These are phyloP conservation scores for Rhodeus uyekii DNA, from an alignment of 2,797 vertebrate genomes.

Conservation along the genomic window DNA sequence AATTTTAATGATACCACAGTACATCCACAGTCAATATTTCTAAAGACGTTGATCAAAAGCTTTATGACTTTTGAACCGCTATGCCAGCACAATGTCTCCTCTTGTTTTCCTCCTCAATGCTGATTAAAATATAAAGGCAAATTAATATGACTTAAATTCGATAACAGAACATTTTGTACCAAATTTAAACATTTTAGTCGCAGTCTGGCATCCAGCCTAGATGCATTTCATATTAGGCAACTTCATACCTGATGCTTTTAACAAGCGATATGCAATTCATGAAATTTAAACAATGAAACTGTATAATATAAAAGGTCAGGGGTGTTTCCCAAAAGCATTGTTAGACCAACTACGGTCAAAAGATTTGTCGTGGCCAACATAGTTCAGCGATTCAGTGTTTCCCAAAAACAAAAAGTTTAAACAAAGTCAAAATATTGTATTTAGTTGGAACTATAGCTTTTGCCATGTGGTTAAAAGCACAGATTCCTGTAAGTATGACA, in stretches of 20 bases:
- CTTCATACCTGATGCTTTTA: not conserved
- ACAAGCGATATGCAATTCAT: not conserved
- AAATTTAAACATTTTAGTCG: not conserved
- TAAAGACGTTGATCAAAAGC: not conserved
- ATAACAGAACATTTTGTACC: not conserved
- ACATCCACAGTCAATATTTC: not conserved
- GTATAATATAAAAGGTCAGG: no score
- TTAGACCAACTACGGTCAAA: not conserved
- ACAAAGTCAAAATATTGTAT: not conserved
- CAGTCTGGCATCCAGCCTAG: not conserved
- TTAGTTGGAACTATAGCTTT: not conserved
- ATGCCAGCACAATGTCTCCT: not conserved
- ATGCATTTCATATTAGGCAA: not conserved
- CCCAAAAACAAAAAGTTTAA: not conserved
- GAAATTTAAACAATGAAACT: no score
- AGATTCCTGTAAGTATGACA: not conserved
- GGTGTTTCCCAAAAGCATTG: not conserved
- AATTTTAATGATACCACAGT: not conserved
- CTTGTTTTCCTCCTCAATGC: not conserved
- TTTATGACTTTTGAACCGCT: not conserved
- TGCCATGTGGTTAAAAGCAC: not conserved
- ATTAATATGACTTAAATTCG: not conserved
- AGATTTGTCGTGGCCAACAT: not conserved
- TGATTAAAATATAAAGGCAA: not conserved
- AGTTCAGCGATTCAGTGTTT: not conserved